Percentiles rank a stretch among this genome's conserved stretches.
Evolutionary conservation across 2,888 invertebrate genomes (phyloP).

Genomic region (Hipparchia sbordonii): DNA sequence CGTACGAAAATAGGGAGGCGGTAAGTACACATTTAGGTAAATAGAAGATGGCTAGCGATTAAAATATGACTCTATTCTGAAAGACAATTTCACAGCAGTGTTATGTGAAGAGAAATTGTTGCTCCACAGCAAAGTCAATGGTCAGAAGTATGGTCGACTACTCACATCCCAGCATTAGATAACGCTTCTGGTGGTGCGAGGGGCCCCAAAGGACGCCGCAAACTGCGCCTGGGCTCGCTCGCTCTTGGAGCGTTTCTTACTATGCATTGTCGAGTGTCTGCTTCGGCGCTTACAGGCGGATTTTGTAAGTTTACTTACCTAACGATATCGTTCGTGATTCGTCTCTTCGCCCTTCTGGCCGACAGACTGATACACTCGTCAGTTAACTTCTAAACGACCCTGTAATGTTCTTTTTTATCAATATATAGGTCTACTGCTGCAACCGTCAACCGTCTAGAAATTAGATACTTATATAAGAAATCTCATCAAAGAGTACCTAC

Average conservation of each 20-base stretch:
- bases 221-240: conserved; percentile 61
- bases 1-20: conserved; percentile 61
- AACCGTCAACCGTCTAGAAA: neutral
- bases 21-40: conserved; percentile 47
- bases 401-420: too few species aligned
- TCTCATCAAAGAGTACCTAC: too few species aligned
- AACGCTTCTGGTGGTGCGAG: conserved; percentile 53
- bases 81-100: neutral
- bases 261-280: conserved; percentile 67
- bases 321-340: too few species aligned
- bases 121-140: conserved; percentile 55
- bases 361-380: too few species aligned
- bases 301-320: conserved; percentile 53
- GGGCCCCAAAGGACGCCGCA: conserved; percentile 54
- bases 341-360: too few species aligned
- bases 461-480: neutral
- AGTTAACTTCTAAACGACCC: too few species aligned
- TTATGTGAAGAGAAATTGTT: neutral
- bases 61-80: too few species aligned
- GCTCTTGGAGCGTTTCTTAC: conserved; percentile 61
- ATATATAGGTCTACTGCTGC: too few species aligned
- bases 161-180: conserved; percentile 64
- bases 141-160: conserved; percentile 71
- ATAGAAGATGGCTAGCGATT: too few species aligned
- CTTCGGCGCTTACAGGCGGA: conserved; percentile 64